Conservation (phyloP, 2,797 vertebrate species). For the Poeciliopsis turneri region DNA sequence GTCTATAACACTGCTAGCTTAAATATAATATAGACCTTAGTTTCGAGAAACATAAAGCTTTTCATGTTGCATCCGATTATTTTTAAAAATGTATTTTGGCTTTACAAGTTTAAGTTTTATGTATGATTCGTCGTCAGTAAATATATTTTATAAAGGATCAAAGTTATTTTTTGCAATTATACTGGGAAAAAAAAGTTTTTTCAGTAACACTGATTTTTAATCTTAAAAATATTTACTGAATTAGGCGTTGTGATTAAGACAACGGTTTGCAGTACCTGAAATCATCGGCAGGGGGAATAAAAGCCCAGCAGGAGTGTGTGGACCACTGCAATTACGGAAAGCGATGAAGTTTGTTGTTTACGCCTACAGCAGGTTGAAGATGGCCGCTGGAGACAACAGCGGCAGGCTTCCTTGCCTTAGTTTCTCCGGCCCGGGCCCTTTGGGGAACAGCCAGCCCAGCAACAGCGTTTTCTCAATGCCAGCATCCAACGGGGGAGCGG, state of each 20-base stretch:
- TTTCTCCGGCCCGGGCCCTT: conserved; percentile 78
- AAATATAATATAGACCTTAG: background rate
- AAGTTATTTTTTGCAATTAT: background rate
- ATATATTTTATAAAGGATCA: background rate
- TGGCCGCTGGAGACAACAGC: conserved; percentile 89
- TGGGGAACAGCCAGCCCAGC: conserved; percentile 83
- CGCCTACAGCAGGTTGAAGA: conserved; percentile 80
- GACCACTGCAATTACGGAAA: conserved; percentile 33
- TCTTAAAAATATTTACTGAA: background rate
- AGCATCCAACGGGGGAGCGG: conserved; percentile 75
- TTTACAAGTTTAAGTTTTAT: background rate
- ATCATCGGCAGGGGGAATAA: conserved; percentile 25
- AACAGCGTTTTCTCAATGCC: conserved; percentile 82
- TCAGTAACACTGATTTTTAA: background rate
- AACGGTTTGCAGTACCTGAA: background rate
- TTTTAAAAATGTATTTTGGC: background rate
- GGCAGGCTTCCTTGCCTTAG: conserved; percentile 86
- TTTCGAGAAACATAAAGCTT: background rate
- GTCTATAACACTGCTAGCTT: background rate
- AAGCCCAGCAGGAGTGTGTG: background rate
- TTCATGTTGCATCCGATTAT: background rate
- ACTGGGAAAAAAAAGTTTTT: background rate
- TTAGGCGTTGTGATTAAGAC: background rate
- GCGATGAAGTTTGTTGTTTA: conserved; percentile 73
- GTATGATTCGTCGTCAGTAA: background rate